These are phyloP conservation scores for Lycopodina hypogea DNA, from an alignment of 37 sponge, comb jelly and placozoan genomes.

Conservation along the genomic window DNA sequence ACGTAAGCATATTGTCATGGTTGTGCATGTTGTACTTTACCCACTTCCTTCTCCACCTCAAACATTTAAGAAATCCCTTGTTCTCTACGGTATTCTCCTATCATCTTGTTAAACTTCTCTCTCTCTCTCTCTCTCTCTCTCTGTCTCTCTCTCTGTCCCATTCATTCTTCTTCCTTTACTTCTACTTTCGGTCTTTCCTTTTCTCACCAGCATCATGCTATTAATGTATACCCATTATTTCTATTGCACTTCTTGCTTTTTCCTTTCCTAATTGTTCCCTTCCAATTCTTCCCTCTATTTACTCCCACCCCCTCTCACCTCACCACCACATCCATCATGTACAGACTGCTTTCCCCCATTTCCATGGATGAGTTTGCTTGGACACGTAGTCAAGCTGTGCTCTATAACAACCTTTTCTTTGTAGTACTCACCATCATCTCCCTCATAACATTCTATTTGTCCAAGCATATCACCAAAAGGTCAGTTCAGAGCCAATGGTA, in stretches of 20 bases:
- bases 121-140: not conserved
- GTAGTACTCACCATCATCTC: constrained; percentile 37
- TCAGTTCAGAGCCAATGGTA: constrained; percentile 40
- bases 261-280: too few species aligned
- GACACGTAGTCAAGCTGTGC: constrained; percentile 57
- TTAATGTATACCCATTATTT: not conserved
- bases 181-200: not conserved
- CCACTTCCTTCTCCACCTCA: too few species aligned
- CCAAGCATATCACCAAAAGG: constrained; percentile 59
- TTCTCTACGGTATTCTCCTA: too few species aligned
- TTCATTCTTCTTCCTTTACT: too few species aligned
- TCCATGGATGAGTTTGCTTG: constrained; percentile 88
- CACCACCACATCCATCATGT: not conserved
- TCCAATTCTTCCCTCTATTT: too few species aligned
- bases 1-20: constrained; percentile 56
- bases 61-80: too few species aligned
- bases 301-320: too few species aligned
- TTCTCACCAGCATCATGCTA: not conserved
- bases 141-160: too few species aligned
- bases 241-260: too few species aligned
- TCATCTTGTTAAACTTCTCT: too few species aligned
- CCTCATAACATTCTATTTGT: constrained; percentile 43
- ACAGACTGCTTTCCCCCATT: constrained; percentile 65
- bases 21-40: too few species aligned
- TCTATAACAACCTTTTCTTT: constrained; percentile 79